Conservation (phyloP, 2,797 vertebrate species). For the Chrysolophus pictus region DNA sequence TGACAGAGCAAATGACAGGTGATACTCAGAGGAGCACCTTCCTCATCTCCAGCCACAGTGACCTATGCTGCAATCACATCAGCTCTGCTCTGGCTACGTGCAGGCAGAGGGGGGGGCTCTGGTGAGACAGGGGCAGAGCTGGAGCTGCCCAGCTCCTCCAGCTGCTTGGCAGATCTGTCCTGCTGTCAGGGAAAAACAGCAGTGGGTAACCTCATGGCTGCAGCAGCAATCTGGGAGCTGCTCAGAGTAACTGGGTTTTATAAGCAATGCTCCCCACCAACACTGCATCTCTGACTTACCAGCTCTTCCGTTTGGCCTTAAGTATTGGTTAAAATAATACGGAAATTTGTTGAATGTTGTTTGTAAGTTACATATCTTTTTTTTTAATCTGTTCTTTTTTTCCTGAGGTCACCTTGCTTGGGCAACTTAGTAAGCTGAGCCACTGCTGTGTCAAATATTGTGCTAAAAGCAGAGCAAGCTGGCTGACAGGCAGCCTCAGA, state of each 20-base stretch:
- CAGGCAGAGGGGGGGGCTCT: accelerated
- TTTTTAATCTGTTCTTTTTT: background rate
- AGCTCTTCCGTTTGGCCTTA: background rate
- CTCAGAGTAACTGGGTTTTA: background rate
- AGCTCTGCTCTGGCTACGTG: background rate
- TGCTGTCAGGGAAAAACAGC: background rate
- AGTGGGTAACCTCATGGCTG: background rate
- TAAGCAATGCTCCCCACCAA: background rate
- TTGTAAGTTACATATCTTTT: background rate
- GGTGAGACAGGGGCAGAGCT: background rate
- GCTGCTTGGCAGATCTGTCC: background rate
- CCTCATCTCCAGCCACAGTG: background rate
- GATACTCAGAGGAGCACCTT: background rate
- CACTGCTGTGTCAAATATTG: background rate
- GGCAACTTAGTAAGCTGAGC: background rate
- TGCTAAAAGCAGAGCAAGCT: background rate
- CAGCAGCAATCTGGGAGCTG: background rate
- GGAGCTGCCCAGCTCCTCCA: background rate
- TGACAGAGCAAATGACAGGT: conserved; percentile 7
- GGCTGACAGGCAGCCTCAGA: background rate
- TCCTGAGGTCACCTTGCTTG: background rate
- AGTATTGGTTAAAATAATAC: background rate
- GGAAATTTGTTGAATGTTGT: background rate
- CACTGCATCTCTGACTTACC: accelerated
- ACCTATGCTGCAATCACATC: background rate